These are phyloP conservation scores for Anolis carolinensis DNA, from an alignment of 2,113 vertebrate genomes.

Conservation along the genomic window DNA sequence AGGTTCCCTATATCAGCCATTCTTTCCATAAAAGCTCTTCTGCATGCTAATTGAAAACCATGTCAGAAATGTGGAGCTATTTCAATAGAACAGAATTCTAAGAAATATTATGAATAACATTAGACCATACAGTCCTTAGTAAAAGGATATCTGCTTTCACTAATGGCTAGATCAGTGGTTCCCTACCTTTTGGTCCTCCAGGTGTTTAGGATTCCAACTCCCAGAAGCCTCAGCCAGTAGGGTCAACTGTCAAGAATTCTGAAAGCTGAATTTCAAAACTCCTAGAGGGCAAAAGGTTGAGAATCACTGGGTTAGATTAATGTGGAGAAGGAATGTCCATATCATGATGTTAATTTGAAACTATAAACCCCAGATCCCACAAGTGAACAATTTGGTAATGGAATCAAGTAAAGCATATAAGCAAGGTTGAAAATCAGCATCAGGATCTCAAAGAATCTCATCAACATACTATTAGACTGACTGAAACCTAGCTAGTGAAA, in stretches of 20 bases:
- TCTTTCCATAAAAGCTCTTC: neutral
- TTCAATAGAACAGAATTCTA: neutral
- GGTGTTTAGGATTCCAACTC: too few species aligned
- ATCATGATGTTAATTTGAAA: slow-evolving; percentile 63
- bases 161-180: slow-evolving; percentile 66
- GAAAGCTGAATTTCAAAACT: too few species aligned
- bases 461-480: slow-evolving; percentile 75
- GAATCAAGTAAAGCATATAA: slow-evolving; percentile 67
- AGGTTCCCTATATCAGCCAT: neutral
- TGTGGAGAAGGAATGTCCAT: slow-evolving; percentile 63
- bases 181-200: too few species aligned
- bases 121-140: slow-evolving; percentile 41
- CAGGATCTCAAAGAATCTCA: slow-evolving; percentile 70
- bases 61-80: too few species aligned
- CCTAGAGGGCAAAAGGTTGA: too few species aligned
- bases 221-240: too few species aligned
- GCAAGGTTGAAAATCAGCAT: slow-evolving; percentile 73
- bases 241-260: too few species aligned
- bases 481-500: slow-evolving; percentile 72
- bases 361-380: slow-evolving; percentile 57
- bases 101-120: slow-evolving; percentile 14
- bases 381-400: slow-evolving; percentile 71
- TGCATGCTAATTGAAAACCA: neutral
- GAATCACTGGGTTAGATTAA: too few species aligned
- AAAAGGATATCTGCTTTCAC: slow-evolving; percentile 43